Conservation (phyloP, 2,113 vertebrate genomes). For the Canis aureus region DNA sequence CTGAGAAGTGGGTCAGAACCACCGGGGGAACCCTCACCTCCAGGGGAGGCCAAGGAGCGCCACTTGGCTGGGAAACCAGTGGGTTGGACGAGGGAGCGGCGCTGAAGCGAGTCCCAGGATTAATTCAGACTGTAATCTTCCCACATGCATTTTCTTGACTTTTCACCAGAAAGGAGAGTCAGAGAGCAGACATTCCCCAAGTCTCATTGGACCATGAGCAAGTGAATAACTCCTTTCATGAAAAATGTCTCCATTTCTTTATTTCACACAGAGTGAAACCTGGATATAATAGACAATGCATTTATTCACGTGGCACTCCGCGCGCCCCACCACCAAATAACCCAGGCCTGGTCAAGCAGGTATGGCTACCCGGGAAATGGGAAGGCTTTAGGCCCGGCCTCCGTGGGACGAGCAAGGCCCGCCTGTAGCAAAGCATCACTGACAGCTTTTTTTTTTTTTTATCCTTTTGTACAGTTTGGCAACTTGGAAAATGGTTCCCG, state of each 20-base stretch:
- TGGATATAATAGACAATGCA: conserved; percentile 77
- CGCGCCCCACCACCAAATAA: conserved; percentile 33
- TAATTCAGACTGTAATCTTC: conserved; percentile 68
- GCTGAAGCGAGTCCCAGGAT: conserved; percentile 35
- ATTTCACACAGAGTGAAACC: conserved; percentile 58
- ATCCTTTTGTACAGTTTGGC: background rate
- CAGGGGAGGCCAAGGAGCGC: background rate
- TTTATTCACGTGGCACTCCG: conserved; percentile 76
- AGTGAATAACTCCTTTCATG: conserved; percentile 80
- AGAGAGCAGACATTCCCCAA: conserved; percentile 72
- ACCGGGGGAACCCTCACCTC: background rate
- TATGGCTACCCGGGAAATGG: conserved; percentile 69
- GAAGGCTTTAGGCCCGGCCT: background rate
- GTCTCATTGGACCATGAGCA: conserved; percentile 63
- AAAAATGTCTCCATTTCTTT: conserved; percentile 62
- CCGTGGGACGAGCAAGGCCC: background rate
- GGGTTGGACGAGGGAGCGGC: background rate
- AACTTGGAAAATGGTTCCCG: background rate
- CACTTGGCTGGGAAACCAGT: background rate
- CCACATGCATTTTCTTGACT: conserved; percentile 61
- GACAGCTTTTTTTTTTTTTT: background rate
- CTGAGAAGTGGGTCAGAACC: background rate
- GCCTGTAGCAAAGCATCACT: background rate
- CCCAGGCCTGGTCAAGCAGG: conserved; percentile 42
- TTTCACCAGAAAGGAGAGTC: conserved; percentile 65